phyloP scores from a whole-genome alignment of 2,113 vertebrate species.

The Benitochromis conjunctus region DNA sequence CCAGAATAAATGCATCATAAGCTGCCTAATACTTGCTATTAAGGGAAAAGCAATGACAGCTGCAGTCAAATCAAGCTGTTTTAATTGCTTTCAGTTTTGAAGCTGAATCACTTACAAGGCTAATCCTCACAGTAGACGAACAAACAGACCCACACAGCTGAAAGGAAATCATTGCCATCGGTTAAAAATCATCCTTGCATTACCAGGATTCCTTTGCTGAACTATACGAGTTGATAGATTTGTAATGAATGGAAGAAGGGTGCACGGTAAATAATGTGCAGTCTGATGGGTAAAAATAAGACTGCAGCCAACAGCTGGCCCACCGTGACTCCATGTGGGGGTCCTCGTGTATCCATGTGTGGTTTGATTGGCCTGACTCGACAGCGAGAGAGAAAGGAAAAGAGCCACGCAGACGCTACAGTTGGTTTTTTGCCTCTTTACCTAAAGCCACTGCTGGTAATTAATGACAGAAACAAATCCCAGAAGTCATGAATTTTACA shows the following conservation, averaged over 20 bases:
- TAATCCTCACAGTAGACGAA: constrained; percentile 27
- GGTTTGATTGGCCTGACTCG: neutral
- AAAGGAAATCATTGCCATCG: constrained; percentile 6
- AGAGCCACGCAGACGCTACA: constrained; percentile 17
- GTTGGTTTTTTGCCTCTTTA: constrained; percentile 48
- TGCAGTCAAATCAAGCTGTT: constrained; percentile 25
- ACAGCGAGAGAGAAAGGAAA: constrained; percentile 18
- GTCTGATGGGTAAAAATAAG: neutral
- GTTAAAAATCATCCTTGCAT: neutral
- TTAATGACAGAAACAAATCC: constrained; percentile 68
- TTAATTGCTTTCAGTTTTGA: constrained; percentile 29
- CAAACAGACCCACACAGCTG: constrained; percentile 9
- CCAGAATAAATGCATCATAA: constrained; percentile 22
- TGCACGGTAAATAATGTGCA: neutral
- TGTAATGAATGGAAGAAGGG: neutral
- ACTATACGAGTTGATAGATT: neutral
- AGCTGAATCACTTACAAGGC: constrained; percentile 20
- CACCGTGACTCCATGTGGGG: neutral
- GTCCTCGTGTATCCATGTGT: neutral
- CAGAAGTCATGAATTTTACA: constrained; percentile 67
- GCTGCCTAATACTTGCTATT: constrained; percentile 26
- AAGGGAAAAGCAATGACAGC: constrained; percentile 19
- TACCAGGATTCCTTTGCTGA: neutral
- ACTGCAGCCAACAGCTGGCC: neutral
- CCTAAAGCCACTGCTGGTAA: constrained; percentile 47